phyloP scores from a whole-genome alignment of 2,888 invertebrate species.

The Marronus borbonicus region DNA sequence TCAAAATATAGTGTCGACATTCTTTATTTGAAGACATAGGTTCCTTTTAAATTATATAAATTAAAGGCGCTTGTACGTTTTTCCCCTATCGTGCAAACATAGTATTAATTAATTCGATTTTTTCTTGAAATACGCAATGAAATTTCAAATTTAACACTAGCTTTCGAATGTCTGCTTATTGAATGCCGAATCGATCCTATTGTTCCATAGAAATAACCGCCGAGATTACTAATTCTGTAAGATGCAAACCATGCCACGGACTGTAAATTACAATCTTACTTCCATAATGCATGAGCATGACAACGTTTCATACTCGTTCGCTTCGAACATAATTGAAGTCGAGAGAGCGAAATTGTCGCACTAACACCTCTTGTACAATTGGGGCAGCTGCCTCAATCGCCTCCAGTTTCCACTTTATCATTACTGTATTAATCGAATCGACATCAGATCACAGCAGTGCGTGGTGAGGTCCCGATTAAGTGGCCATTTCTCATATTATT shows the following conservation, averaged over 20 bases:
- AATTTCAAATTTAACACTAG: not conserved
- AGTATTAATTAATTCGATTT: too few relatives aligned
- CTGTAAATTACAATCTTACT: conserved; percentile 24
- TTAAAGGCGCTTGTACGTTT: too few relatives aligned
- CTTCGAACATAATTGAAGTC: conserved; percentile 12
- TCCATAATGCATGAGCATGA: conserved; percentile 9
- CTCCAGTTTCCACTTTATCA: conserved; percentile 34
- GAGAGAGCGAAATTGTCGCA: conserved; percentile 32
- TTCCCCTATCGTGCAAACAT: too few relatives aligned
- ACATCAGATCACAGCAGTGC: conserved; percentile 2
- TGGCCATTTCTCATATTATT: conserved; percentile 29
- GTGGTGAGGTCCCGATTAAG: conserved; percentile 17
- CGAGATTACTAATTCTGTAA: not conserved
- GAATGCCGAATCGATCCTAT: conserved; percentile 24
- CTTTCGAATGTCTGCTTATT: conserved; percentile 20
- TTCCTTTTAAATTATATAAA: too few relatives aligned
- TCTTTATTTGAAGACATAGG: too few relatives aligned
- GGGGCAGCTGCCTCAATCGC: conserved; percentile 33
- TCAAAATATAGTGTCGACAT: too few relatives aligned
- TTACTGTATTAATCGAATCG: conserved; percentile 40
- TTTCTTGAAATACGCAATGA: not conserved
- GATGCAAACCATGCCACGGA: not conserved
- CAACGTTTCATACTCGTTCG: conserved; percentile 17
- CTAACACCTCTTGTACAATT: conserved; percentile 33
- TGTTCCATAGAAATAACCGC: not conserved